phyloP scores from a whole-genome alignment of 35 echinoderm and acorn worm genomes.

The Chiridota heheva region DNA sequence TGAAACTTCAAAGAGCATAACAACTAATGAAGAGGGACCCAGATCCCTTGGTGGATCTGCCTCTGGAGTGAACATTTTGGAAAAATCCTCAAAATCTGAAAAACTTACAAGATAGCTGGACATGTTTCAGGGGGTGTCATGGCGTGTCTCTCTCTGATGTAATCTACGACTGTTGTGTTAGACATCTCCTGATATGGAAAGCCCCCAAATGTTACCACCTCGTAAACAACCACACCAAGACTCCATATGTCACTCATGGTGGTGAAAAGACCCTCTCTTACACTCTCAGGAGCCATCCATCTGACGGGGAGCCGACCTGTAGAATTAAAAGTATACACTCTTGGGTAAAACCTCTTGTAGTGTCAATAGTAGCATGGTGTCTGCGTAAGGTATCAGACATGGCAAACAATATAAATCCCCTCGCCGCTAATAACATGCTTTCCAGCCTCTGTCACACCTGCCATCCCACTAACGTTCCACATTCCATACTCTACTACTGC shows the following conservation, averaged over 20 bases:
- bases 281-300: slow-evolving; percentile 95
- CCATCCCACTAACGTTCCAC: too few relatives aligned
- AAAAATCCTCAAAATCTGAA: background rate
- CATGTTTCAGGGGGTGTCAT: slow-evolving; percentile 65
- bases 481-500: too few relatives aligned
- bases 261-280: slow-evolving; percentile 82
- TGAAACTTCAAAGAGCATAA: too few relatives aligned
- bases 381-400: too few relatives aligned
- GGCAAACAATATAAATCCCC: too few relatives aligned
- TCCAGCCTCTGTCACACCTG: too few relatives aligned
- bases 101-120: slow-evolving; percentile 71
- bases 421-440: too few relatives aligned
- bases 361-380: too few relatives aligned
- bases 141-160: slow-evolving; percentile 72
- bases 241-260: slow-evolving; percentile 87
- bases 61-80: background rate
- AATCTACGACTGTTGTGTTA: slow-evolving; percentile 75
- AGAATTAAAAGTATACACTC: too few relatives aligned
- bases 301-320: slow-evolving; percentile 75
- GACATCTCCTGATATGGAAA: slow-evolving; percentile 81
- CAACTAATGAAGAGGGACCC: background rate
- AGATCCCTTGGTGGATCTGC: background rate
- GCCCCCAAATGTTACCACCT: slow-evolving; percentile 86
- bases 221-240: slow-evolving; percentile 77
- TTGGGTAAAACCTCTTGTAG: too few relatives aligned